These are phyloP conservation scores for Drosophila anceps DNA, from an alignment of 2,888 invertebrate species.

Conservation along the genomic window DNA sequence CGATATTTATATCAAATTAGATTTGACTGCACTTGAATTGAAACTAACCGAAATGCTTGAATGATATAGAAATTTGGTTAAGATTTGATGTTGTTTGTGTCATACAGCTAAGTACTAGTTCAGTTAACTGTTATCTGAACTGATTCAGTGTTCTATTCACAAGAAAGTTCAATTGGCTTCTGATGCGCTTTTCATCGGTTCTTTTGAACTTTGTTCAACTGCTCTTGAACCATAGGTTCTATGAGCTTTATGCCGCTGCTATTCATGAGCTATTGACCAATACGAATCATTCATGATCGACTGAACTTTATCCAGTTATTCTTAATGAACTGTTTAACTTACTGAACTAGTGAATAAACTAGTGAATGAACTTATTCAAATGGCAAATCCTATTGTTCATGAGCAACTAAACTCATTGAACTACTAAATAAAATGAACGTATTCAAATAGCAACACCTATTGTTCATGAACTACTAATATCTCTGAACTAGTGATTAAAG, in stretches of 20 bases:
- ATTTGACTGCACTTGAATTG: not conserved
- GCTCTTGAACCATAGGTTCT: not conserved
- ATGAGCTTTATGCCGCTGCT: not conserved
- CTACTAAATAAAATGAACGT: no score
- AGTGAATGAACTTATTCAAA: no score
- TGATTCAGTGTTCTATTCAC: no score
- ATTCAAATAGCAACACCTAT: no score
- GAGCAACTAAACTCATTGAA: no score
- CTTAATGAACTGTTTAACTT: no score
- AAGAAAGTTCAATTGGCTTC: no score
- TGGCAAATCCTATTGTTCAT: no score
- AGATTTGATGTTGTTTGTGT: not conserved
- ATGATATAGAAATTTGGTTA: not conserved
- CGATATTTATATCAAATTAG: not conserved
- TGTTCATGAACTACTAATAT: not conserved
- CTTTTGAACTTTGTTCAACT: not conserved
- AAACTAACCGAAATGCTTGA: constrained; percentile 2
- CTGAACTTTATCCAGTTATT: no score
- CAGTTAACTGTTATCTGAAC: not conserved
- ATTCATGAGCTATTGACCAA: not conserved
- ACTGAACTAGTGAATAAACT: no score
- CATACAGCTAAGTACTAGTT: not conserved
- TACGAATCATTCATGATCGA: not conserved
- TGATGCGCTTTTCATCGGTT: no score
- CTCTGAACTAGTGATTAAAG: not conserved